Evolutionary conservation across 1,140 invertebrate genomes (phyloP).

Genomic region (Leguminivora glycinivorella): DNA sequence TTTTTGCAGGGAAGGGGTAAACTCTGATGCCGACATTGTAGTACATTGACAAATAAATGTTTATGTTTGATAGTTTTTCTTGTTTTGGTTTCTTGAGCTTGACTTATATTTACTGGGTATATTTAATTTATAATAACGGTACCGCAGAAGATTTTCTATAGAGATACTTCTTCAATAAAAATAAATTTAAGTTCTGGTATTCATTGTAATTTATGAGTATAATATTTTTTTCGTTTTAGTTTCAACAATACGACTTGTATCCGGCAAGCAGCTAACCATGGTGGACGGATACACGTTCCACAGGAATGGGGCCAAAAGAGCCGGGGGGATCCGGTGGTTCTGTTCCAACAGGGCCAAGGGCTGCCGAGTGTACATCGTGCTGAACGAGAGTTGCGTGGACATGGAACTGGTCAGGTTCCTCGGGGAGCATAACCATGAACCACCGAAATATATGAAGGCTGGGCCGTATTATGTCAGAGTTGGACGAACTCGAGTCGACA

Average conservation of each 20-base stretch:
- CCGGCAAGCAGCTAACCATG: constrained; percentile 16
- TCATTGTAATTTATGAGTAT: too few species aligned
- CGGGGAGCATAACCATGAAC: constrained; percentile 37
- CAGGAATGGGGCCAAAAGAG: constrained; percentile 32
- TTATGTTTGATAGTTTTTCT: too few species aligned
- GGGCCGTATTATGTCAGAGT: neutral
- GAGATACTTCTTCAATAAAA: too few species aligned
- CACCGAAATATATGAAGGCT: neutral
- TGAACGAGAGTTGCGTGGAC: neutral
- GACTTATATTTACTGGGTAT: too few species aligned
- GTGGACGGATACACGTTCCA: constrained; percentile 13
- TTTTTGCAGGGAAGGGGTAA: too few species aligned
- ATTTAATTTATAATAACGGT: too few species aligned
- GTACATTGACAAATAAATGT: too few species aligned
- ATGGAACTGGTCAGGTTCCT: constrained; percentile 30
- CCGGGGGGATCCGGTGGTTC: constrained; percentile 37
- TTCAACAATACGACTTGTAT: neutral
- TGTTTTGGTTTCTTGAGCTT: too few species aligned
- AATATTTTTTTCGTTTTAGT: constrained; percentile 8
- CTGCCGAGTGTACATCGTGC: constrained; percentile 28
- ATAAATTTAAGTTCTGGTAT: too few species aligned
- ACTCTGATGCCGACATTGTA: too few species aligned
- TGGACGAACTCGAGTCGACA: neutral
- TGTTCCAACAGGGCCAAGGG: constrained; percentile 43
- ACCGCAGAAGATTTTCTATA: too few species aligned